A percentile compares a stretch with the other conserved stretches of the same genome.
These are phyloP conservation scores for Drusus annulatus DNA, from an alignment of 1,140 invertebrate genomes.

Conservation along the genomic window DNA sequence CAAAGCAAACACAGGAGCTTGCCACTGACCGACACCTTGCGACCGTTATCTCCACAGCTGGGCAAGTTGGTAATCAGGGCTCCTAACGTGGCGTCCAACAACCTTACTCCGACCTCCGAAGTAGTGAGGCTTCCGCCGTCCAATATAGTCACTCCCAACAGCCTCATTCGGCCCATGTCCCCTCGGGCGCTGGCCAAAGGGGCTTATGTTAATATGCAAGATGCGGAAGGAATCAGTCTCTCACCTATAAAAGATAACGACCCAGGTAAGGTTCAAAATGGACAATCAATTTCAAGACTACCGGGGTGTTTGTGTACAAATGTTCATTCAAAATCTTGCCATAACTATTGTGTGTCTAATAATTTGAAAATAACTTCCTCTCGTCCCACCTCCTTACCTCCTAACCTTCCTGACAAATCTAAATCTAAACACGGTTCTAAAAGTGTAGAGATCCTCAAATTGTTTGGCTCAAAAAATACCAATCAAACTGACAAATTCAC, in stretches of 20 bases:
- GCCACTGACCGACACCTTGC: not conserved
- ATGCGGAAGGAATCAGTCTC: conserved; percentile 76
- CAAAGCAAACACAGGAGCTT: conserved; percentile 15
- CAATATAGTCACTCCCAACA: conserved; percentile 73
- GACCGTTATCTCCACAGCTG: conserved; percentile 68
- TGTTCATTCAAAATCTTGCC: conserved; percentile 45
- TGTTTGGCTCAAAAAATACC: conserved; percentile 64
- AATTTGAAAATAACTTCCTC: conserved; percentile 40
- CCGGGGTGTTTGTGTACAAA: conserved; percentile 54
- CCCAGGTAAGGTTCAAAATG: conserved; percentile 72
- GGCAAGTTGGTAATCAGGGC: conserved; percentile 79
- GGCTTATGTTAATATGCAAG: conserved; percentile 81
- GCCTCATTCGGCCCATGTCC: conserved; percentile 69
- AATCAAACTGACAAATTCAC: conserved; percentile 2
- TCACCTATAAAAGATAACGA: conserved; percentile 73
- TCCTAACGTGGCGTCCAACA: conserved; percentile 70
- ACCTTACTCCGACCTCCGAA: conserved; percentile 66
- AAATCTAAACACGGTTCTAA: conserved; percentile 57
- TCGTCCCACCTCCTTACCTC: not conserved
- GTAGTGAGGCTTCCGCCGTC: conserved; percentile 75
- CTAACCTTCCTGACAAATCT: conserved; percentile 11
- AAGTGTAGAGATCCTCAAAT: conserved; percentile 69
- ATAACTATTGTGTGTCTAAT: conserved; percentile 47
- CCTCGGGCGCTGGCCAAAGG: conserved; percentile 69
- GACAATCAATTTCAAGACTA: conserved; percentile 36